phyloP scores from a whole-genome alignment of 2,888 invertebrate genomes.

The Sphaeridia pumilis region DNA sequence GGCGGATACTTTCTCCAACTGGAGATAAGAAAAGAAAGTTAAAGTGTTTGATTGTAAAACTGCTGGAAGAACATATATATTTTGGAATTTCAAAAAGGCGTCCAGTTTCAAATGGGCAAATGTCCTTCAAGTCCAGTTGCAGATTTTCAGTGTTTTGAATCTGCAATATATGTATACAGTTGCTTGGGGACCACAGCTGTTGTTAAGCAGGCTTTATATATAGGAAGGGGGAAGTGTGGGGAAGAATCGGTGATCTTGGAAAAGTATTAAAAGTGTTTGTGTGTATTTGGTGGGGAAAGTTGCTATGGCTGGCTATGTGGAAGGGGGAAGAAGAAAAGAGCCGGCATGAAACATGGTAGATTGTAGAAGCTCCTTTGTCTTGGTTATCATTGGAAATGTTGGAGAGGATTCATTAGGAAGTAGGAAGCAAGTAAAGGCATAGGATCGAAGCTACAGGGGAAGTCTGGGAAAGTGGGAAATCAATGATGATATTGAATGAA shows the following conservation, averaged over 20 bases:
- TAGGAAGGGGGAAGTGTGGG: background rate
- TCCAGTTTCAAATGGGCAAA: too few species aligned
- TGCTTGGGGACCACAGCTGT: too few species aligned
- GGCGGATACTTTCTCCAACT: too few species aligned
- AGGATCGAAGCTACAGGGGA: background rate
- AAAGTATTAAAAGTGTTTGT: background rate
- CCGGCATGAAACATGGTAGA: background rate
- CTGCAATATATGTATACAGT: too few species aligned
- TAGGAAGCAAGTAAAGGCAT: background rate
- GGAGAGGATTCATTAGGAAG: background rate
- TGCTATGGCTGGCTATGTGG: background rate
- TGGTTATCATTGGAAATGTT: background rate
- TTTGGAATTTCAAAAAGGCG: too few species aligned
- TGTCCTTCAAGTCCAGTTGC: too few species aligned
- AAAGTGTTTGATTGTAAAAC: too few species aligned
- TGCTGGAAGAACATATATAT: too few species aligned
- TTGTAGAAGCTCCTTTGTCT: background rate
- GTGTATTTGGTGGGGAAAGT: slow-evolving; percentile 1
- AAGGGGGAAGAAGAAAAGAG: background rate
- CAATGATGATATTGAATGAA: slow-evolving; percentile 4
- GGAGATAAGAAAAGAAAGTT: too few species aligned
- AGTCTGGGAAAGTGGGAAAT: slow-evolving; percentile 1
- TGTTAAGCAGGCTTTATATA: too few species aligned
- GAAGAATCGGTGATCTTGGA: background rate
- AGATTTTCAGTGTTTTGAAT: too few species aligned